Evolutionary conservation across 2,888 invertebrate genomes (phyloP), one percentile per base, ranked within the genome.

Genomic region (Dicyrtoma fusca): DNA sequence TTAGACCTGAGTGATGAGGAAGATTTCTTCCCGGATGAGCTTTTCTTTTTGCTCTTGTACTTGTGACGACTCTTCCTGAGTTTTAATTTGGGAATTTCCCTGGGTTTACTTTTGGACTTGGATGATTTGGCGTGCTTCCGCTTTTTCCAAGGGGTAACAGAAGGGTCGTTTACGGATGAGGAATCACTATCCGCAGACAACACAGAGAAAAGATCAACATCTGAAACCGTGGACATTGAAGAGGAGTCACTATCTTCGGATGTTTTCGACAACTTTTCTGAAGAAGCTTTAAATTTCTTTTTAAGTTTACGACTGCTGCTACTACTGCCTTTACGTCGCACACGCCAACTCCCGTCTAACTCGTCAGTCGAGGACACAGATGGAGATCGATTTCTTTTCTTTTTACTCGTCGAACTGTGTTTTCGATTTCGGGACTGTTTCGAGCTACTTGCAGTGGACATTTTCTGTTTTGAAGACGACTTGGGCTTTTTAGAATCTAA

Each of bases 401-500:
- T 66, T 21, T 53, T 49, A 25, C 53, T 66, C n/a, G 47, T n/a
- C 8, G 47, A 13, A 3, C 14, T 25, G 11, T 19, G 51, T 17
- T n/a, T 17, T 3, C 61, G 61, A 17, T 17, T 34, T 44, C 26
- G 26, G 17, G 21, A 19, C 17, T 19, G 51, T 17, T 26, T 34
- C 17, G 26, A 26, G n/a, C 42, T 42, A 10, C 42, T 61, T 3
- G 26, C 17, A 17, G 44, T 5, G 3, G 53, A 25, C 19, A 26
- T 51, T 14, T 17, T 51, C 1, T 49, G 11, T 34, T 34, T 66
- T 34, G 34, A 34, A 23, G 23, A 10, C 17, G 14, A 19, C 26
- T 66, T 66, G 1, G 66, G 51, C 34, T 53, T 66, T 47, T 53
- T 66, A 1, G 66, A 66, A 49, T 66, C 66, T 8, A 66, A 19